Evolutionary conservation across 2,113 vertebrate genomes (phyloP).

Genomic region (Catharus bicknelli): DNA sequence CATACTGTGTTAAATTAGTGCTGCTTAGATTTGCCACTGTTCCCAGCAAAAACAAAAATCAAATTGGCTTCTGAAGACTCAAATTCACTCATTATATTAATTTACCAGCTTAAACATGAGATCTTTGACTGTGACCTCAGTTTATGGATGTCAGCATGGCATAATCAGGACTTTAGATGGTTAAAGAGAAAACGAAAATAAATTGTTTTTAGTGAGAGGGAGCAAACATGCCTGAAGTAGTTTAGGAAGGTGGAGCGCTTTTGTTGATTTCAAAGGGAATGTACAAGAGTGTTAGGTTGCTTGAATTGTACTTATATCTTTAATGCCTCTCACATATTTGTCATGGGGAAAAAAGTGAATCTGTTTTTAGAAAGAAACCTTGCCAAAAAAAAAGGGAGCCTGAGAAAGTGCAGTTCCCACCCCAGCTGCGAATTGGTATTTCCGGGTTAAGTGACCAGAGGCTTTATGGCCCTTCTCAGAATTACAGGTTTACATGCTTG

Average conservation of each 20-base stretch:
- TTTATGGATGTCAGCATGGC: not conserved
- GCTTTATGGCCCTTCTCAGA: not conserved
- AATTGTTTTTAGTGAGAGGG: not conserved
- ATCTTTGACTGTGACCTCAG: not conserved
- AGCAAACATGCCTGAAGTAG: not conserved
- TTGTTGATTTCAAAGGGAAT: not conserved
- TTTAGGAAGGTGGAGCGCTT: not conserved
- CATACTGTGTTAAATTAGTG: not conserved
- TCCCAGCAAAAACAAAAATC: not conserved
- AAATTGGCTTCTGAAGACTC: not conserved
- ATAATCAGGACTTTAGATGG: not conserved
- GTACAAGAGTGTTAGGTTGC: not conserved
- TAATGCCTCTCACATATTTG: not conserved
- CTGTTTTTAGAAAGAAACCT: conserved; percentile 32
- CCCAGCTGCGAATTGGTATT: conserved; percentile 14
- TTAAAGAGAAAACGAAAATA: not conserved
- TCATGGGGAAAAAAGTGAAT: not conserved
- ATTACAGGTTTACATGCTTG: not conserved
- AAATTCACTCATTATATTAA: not conserved
- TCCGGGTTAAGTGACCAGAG: conserved; percentile 3
- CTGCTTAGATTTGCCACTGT: not conserved
- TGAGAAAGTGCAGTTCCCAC: conserved; percentile 41
- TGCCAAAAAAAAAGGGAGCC: conserved; percentile 11
- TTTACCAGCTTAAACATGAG: not conserved
- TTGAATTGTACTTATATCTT: not conserved